Percentiles rank a stretch among this genome's conserved stretches.
Conservation (phyloP, 2,797 vertebrate species). For the Galaxias olidus region DNA sequence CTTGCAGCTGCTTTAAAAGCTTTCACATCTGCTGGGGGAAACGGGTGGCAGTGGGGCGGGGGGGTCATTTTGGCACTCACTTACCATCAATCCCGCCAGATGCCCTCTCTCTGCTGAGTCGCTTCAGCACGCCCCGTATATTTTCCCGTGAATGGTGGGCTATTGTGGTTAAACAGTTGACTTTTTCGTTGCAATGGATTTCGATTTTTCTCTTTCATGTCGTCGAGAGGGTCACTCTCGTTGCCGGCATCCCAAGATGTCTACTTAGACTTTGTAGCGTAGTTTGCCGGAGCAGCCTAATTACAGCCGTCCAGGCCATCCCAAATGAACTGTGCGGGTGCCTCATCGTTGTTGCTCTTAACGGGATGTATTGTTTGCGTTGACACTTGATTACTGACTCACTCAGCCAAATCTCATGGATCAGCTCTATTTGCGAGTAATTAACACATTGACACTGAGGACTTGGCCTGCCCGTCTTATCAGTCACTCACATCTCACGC, state of each 20-base stretch:
- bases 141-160: constrained; percentile 10
- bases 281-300: not conserved
- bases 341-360: not conserved
- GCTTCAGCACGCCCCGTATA: constrained; percentile 20
- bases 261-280: no score
- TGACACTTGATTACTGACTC: not conserved
- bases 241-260: no score
- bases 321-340: not conserved
- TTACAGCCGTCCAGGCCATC: not conserved
- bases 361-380: not conserved
- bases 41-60: not conserved
- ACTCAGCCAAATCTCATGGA: constrained; percentile 18
- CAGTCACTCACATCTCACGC: constrained; percentile 45
- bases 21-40: constrained; percentile 59
- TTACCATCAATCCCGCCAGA: constrained; percentile 15
- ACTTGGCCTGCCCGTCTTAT: constrained; percentile 59
- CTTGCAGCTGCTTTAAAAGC: constrained; percentile 69
- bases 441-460: constrained; percentile 22
- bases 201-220: not conserved
- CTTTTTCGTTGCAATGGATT: constrained; percentile 9
- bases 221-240: no score
- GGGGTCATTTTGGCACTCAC: constrained; percentile 6
- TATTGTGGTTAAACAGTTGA: constrained; percentile 32
- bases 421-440: constrained; percentile 33
- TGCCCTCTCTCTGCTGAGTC: constrained; percentile 21